Evolutionary conservation across 2,113 vertebrate species (phyloP).

Genomic region (Scytalopus superciliaris): DNA sequence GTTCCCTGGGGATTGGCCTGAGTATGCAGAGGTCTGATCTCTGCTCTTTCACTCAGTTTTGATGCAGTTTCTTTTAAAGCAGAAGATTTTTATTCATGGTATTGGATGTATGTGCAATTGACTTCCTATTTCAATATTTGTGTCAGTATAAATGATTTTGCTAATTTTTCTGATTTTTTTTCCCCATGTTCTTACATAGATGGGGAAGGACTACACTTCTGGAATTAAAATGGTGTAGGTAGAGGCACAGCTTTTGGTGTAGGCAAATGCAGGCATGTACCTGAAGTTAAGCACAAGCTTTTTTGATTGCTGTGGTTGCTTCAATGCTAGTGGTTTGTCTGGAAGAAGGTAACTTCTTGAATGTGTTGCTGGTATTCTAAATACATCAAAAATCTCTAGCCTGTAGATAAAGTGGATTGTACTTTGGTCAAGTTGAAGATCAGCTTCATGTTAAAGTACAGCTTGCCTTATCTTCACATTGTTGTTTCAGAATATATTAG

Average conservation of each 20-base stretch:
- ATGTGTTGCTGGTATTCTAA: neutral
- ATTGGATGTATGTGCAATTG: neutral
- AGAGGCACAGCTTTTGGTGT: neutral
- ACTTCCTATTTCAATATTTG: neutral
- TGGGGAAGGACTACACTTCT: neutral
- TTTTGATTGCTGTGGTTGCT: neutral
- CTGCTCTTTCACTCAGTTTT: neutral
- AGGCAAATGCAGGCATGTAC: neutral
- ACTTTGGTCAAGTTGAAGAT: conserved; percentile 13
- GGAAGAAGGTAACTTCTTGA: neutral
- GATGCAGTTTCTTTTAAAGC: neutral
- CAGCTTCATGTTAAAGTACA: neutral
- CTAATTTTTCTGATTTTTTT: neutral
- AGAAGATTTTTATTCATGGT: neutral
- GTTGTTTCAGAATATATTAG: neutral
- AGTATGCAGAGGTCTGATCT: neutral
- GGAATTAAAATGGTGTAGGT: neutral
- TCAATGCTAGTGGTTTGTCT: neutral
- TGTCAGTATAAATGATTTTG: neutral
- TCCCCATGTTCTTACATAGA: neutral
- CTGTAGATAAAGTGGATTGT: neutral
- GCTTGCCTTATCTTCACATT: neutral
- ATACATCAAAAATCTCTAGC: neutral
- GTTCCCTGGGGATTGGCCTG: neutral
- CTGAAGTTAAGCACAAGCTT: neutral